Evolutionary conservation across 1,140 invertebrate species (phyloP).

Genomic region (Sitophilus oryzae): DNA sequence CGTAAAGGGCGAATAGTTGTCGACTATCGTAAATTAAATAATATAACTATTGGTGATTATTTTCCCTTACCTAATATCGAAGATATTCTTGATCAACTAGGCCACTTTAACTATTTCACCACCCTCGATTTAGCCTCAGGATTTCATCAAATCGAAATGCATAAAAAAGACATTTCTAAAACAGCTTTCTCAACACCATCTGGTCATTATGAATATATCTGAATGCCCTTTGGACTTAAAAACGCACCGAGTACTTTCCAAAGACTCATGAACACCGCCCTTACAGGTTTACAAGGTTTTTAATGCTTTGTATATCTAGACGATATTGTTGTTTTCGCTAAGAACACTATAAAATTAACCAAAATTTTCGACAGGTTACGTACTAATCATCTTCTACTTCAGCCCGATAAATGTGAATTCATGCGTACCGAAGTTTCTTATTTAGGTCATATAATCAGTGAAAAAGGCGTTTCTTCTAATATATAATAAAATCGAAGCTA

Average conservation of each 20-base stretch:
- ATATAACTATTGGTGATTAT: conserved; percentile 37
- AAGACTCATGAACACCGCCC: too few relatives aligned
- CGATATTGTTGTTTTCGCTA: too few relatives aligned
- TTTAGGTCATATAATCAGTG: conserved; percentile 36
- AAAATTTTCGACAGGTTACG: conserved; percentile 10
- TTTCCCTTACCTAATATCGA: conserved; percentile 51
- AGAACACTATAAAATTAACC: conserved; percentile 15
- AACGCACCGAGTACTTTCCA: too few relatives aligned
- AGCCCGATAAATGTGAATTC: too few relatives aligned
- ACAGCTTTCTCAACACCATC: conserved; percentile 45
- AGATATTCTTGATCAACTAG: too few relatives aligned
- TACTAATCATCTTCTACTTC: too few relatives aligned
- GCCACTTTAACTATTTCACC: conserved; percentile 46
- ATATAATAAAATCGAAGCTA: conserved; percentile 40
- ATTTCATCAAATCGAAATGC: conserved; percentile 48
- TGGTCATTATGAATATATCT: conserved; percentile 36
- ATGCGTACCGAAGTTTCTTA: conserved; percentile 34
- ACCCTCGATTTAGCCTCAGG: too few relatives aligned
- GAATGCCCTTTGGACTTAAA: too few relatives aligned
- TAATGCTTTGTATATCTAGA: conserved; percentile 35
- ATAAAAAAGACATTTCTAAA: conserved; percentile 40
- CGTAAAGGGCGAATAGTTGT: conserved; percentile 43
- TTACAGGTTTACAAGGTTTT: conserved; percentile 34
- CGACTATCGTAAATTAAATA: conserved; percentile 42
- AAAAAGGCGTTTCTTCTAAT: conserved; percentile 43